Conservation (phyloP, 2,888 invertebrate species). For the Trichogramma dendrolimi region DNA sequence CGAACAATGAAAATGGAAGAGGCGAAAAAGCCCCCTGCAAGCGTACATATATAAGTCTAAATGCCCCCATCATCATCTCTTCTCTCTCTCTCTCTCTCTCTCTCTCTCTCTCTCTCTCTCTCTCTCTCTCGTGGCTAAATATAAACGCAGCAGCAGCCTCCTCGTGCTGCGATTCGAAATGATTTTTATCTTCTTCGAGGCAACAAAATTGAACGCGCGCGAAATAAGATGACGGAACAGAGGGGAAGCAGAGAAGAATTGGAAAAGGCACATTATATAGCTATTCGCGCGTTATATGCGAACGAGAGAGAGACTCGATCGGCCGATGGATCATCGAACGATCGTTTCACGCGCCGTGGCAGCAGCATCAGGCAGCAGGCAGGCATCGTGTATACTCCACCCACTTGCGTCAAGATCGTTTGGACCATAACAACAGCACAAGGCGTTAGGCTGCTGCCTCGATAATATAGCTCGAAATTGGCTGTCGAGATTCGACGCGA, state of each 20-base stretch:
- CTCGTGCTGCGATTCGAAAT: not conserved
- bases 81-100: conserved; percentile 11
- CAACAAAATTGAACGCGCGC: too few relatives aligned
- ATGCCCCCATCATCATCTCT: conserved; percentile 1
- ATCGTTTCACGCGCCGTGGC: conserved; percentile 16
- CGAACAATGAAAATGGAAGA: conserved; percentile 29
- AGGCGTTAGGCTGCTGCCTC: too few relatives aligned
- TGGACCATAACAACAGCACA: too few relatives aligned
- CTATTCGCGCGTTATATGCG: conserved; percentile 11
- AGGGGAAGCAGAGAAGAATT: conserved; percentile 27
- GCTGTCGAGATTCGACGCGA: too few relatives aligned
- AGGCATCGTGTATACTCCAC: too few relatives aligned
- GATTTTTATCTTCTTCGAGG: too few relatives aligned
- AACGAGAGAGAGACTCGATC: conserved; percentile 19
- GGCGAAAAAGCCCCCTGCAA: conserved; percentile 12
- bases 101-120: conserved; percentile 11
- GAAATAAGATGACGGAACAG: not conserved
- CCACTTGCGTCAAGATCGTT: too few relatives aligned
- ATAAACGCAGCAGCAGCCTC: not conserved
- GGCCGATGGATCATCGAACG: conserved; percentile 24
- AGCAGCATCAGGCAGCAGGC: too few relatives aligned
- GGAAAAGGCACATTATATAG: conserved; percentile 27
- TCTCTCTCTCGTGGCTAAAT: not conserved
- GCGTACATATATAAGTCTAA: conserved; percentile 22
- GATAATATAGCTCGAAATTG: too few relatives aligned